A percentile compares a stretch with the other conserved stretches of the same genome.
Conservation (phyloP, 2,888 invertebrate genomes). For the Lomographa bimaculata region DNA sequence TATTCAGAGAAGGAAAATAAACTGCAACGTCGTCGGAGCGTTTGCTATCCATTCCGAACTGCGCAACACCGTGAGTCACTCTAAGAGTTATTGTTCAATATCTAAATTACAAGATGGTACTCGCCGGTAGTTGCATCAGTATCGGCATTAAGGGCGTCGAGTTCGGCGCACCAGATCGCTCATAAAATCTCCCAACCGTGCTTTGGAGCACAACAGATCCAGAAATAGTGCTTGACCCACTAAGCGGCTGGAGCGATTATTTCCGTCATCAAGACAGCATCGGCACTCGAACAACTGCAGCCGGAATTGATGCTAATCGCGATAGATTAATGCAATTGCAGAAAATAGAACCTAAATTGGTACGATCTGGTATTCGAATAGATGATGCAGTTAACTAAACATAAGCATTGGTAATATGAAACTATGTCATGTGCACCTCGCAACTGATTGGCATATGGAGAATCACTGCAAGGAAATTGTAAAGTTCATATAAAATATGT, state of each 20-base stretch:
- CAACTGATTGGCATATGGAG: too few relatives aligned
- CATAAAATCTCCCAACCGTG: constrained; percentile 67
- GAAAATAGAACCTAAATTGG: constrained; percentile 26
- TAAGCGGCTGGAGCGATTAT: constrained; percentile 79
- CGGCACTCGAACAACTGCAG: constrained; percentile 45
- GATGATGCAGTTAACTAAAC: constrained; percentile 2
- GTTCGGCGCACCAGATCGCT: constrained; percentile 48
- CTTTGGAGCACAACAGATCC: constrained; percentile 70
- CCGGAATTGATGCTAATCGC: constrained; percentile 55
- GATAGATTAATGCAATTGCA: constrained; percentile 46
- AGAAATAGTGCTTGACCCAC: constrained; percentile 81
- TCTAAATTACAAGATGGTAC: constrained; percentile 29
- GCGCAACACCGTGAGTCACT: constrained; percentile 12
- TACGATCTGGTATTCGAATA: too few relatives aligned
- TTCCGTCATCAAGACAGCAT: constrained; percentile 74
- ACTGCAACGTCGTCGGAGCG: neutral
- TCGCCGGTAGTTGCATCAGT: constrained; percentile 42
- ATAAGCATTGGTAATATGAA: too few relatives aligned
- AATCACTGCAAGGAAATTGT: too few relatives aligned
- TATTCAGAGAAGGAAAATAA: too few relatives aligned
- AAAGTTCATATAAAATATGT: too few relatives aligned
- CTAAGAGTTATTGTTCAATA: constrained; percentile 19
- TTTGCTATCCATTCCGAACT: neutral
- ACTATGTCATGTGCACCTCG: too few relatives aligned
- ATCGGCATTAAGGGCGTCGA: constrained; percentile 52